Conservation (phyloP, 2,797 vertebrate genomes). For the Danio jaintianensis region DNA sequence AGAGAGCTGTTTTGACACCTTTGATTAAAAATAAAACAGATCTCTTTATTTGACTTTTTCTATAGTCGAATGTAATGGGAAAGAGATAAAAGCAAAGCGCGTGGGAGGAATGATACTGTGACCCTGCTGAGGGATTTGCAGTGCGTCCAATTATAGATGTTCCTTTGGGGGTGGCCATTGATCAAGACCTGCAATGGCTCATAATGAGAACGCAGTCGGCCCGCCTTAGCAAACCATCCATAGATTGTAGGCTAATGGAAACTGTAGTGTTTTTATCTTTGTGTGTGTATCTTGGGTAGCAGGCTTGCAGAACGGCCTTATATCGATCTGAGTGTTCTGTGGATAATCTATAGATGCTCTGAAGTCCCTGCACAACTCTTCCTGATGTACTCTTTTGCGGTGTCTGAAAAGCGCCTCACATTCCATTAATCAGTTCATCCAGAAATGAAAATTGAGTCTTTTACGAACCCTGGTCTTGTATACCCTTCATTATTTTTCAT, state of each 20-base stretch:
- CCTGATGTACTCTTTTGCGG: neutral
- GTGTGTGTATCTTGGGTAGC: slow-evolving; percentile 5
- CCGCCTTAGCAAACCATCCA: slow-evolving; percentile 4
- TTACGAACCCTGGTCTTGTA: too few relatives aligned
- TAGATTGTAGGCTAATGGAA: neutral
- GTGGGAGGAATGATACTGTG: slow-evolving; percentile 31
- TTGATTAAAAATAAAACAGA: neutral
- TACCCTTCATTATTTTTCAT: too few relatives aligned
- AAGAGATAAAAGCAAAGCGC: neutral
- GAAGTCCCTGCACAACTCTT: neutral
- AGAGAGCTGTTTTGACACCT: neutral
- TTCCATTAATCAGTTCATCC: slow-evolving; percentile 6
- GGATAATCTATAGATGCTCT: slow-evolving; percentile 29
- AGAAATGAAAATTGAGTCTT: neutral
- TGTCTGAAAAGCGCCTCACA: neutral
- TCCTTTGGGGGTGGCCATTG: slow-evolving; percentile 46
- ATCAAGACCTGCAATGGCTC: slow-evolving; percentile 32
- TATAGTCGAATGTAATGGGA: neutral
- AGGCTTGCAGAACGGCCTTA: slow-evolving; percentile 5
- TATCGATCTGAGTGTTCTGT: slow-evolving; percentile 13
- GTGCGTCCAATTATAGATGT: slow-evolving; percentile 47
- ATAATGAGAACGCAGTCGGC: slow-evolving; percentile 31
- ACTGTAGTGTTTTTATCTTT: neutral
- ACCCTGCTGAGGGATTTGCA: slow-evolving; percentile 20
- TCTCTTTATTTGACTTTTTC: slow-evolving; percentile 1